These are phyloP conservation scores for Montifringilla adamsi DNA, from an alignment of 2,113 vertebrate species.

Conservation along the genomic window DNA sequence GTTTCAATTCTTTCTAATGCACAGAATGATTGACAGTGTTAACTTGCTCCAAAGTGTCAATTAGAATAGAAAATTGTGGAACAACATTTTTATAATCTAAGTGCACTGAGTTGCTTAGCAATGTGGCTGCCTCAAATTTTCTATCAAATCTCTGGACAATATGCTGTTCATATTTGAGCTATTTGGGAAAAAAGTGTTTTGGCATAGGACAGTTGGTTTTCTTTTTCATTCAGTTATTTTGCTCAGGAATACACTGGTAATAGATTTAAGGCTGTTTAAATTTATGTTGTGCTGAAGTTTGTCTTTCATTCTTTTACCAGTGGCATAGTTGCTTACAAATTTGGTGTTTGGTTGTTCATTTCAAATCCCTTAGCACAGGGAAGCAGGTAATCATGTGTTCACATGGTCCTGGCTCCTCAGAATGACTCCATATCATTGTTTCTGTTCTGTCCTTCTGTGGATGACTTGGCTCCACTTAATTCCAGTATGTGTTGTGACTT, in stretches of 20 bases:
- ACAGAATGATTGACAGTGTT: slow-evolving; percentile 68
- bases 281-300: slow-evolving; percentile 12
- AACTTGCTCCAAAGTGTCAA: slow-evolving; percentile 62
- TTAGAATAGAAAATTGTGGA: slow-evolving; percentile 63
- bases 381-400: neutral
- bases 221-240: slow-evolving; percentile 47
- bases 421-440: neutral
- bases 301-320: slow-evolving; percentile 49
- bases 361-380: neutral
- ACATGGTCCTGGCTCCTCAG: neutral
- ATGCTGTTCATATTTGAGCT: slow-evolving; percentile 58
- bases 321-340: slow-evolving; percentile 53
- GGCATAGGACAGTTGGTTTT: slow-evolving; percentile 64
- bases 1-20: slow-evolving; percentile 75
- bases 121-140: slow-evolving; percentile 75
- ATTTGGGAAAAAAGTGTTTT: slow-evolving; percentile 76
- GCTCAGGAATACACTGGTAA: slow-evolving; percentile 18
- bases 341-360: slow-evolving; percentile 31
- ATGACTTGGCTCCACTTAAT: neutral
- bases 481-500: neutral
- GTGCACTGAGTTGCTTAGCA: slow-evolving; percentile 66
- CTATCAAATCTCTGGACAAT: slow-evolving; percentile 58
- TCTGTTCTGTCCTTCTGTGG: neutral
- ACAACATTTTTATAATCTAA: slow-evolving; percentile 72
- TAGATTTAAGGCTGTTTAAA: slow-evolving; percentile 20